A percentile compares a stretch with the other conserved stretches of the same genome.
Evolutionary conservation across 2,888 invertebrate species (phyloP).

Genomic region (Carterocephalus palaemon): DNA sequence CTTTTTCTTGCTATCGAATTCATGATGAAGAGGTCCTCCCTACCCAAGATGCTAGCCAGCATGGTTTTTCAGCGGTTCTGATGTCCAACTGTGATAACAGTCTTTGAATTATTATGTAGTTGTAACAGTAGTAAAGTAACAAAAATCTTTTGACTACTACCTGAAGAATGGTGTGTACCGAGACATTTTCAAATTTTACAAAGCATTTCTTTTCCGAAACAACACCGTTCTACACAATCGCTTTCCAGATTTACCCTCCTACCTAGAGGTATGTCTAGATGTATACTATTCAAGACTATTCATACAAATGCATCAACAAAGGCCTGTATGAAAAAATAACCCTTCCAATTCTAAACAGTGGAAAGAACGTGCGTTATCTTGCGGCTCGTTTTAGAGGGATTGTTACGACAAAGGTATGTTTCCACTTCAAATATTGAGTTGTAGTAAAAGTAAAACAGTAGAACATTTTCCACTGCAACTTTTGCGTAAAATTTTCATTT

Average conservation of each 20-base stretch:
- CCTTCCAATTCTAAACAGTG: conserved; percentile 21
- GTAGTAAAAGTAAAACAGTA: not conserved
- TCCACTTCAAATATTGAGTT: conserved; percentile 21
- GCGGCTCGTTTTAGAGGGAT: conserved; percentile 20
- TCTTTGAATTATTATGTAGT: too few relatives aligned
- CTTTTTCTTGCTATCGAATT: too few relatives aligned
- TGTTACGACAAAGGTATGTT: conserved; percentile 16
- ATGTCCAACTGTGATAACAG: too few relatives aligned
- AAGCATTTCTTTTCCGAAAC: conserved; percentile 1
- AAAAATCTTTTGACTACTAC: not conserved
- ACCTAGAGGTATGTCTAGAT: too few relatives aligned
- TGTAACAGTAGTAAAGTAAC: too few relatives aligned
- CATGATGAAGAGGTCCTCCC: too few relatives aligned
- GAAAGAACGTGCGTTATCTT: conserved; percentile 23
- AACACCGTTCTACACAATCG: not conserved
- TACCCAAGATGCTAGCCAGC: too few relatives aligned
- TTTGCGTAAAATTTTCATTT: too few relatives aligned
- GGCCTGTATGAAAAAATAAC: conserved; percentile 11
- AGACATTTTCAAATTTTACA: conserved; percentile 2
- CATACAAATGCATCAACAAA: conserved; percentile 19
- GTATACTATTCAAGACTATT: conserved; percentile 6
- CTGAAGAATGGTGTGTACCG: not conserved
- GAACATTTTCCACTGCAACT: too few relatives aligned
- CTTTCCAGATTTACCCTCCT: not conserved
- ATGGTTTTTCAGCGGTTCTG: too few relatives aligned